These are phyloP conservation scores for Albula glossodonta DNA, from an alignment of 2,113 vertebrate species.

Conservation along the genomic window DNA sequence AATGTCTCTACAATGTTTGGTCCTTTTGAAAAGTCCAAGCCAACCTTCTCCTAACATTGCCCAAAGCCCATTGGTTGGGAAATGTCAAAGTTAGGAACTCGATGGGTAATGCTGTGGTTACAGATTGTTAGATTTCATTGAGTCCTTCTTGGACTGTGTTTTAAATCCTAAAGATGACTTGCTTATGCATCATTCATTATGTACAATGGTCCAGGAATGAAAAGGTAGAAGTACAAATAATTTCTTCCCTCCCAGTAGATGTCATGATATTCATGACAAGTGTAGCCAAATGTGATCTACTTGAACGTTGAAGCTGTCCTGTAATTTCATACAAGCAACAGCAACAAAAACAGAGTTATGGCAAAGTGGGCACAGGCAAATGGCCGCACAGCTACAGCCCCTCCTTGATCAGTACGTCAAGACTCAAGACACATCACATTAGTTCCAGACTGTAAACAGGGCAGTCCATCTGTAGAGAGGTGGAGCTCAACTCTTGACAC, in stretches of 20 bases:
- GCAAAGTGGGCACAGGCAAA: slow-evolving; percentile 63
- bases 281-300: not conserved
- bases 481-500: slow-evolving; percentile 60
- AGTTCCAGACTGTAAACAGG: slow-evolving; percentile 30
- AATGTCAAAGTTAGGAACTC: not conserved
- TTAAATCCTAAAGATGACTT: not conserved
- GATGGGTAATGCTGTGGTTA: not conserved
- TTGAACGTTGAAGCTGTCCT: not conserved
- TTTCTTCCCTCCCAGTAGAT: not conserved
- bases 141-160: not conserved
- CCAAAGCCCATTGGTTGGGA: not conserved
- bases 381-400: slow-evolving; percentile 48
- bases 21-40: not conserved
- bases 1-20: slow-evolving; percentile 2
- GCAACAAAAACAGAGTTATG: slow-evolving; percentile 50
- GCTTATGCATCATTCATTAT: not conserved
- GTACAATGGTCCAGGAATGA: not conserved
- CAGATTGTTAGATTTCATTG: not conserved
- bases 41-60: not conserved
- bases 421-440: slow-evolving; percentile 44
- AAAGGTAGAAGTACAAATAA: not conserved
- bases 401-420: not conserved
- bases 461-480: slow-evolving; percentile 46
- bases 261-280: not conserved
- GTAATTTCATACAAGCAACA: not conserved